A percentile compares a stretch with the other conserved stretches of the same genome.
Evolutionary conservation across 64 coral and sea anemone genomes (phyloP).

Genomic region (Dendronephthya gigantea): DNA sequence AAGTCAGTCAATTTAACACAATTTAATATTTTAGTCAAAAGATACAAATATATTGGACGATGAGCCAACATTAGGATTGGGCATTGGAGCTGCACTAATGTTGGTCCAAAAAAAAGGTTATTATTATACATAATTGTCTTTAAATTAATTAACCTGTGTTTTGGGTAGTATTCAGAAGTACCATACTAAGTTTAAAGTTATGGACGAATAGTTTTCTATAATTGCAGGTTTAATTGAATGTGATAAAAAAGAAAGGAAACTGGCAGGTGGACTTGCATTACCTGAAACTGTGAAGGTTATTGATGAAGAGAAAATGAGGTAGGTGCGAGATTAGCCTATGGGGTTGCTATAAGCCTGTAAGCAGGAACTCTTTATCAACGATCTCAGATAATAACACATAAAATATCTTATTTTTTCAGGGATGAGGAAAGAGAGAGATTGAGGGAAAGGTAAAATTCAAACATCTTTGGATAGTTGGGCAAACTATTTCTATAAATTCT

Average conservation of each 20-base stretch:
- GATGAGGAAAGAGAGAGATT: conserved; percentile 14
- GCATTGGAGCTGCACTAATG: conserved; percentile 68
- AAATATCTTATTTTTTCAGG: not conserved
- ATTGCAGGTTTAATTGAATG: conserved; percentile 59
- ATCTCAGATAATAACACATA: not conserved
- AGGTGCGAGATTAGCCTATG: not conserved
- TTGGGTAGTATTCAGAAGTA: too few species aligned
- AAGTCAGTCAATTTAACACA: not conserved
- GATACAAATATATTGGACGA: conserved; percentile 81
- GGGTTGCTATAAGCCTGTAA: not conserved
- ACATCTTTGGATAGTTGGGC: too few species aligned
- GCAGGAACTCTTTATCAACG: too few species aligned
- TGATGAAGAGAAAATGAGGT: conserved; percentile 99
- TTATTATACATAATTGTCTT: not conserved
- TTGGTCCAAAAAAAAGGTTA: conserved; percentile 86
- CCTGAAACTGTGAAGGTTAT: conserved; percentile 82
- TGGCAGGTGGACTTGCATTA: conserved; percentile 51
- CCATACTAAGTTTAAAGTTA: too few species aligned
- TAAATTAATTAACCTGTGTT: too few species aligned
- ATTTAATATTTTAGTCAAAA: conserved; percentile 38
- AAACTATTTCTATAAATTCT: too few species aligned
- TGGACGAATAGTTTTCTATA: not conserved
- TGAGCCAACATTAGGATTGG: conserved; percentile 72
- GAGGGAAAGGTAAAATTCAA: not conserved
- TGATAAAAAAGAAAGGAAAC: conserved; percentile 34